A percentile compares a stretch with the other conserved stretches of the same genome.
Conservation (phyloP, 2,888 invertebrate species). For the Scelioninae gen. 1 region DNA sequence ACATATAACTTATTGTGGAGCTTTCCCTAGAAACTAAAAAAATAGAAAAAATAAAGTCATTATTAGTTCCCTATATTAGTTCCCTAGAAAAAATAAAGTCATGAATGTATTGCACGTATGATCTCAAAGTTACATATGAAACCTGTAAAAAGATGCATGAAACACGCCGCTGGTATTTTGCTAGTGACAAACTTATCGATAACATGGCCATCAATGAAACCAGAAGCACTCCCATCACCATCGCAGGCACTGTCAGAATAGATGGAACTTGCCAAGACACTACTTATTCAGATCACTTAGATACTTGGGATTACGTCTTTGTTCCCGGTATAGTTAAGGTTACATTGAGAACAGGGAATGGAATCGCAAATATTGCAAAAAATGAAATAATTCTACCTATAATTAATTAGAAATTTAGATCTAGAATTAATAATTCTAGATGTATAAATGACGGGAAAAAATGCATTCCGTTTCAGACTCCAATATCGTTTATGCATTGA, state of each 20-base stretch:
- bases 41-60: too few relatives aligned
- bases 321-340: constrained; percentile 1
- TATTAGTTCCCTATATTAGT: too few relatives aligned
- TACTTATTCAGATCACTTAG: constrained; percentile 1
- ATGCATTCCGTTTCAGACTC: constrained; percentile 40
- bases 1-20: background rate
- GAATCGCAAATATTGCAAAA: too few relatives aligned
- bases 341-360: background rate
- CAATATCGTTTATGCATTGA: constrained; percentile 67
- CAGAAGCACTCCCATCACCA: background rate
- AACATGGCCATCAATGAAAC: background rate
- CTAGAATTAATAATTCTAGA: too few relatives aligned
- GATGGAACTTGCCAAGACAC: constrained; percentile 4
- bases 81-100: background rate
- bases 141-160: constrained; percentile 4
- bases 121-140: background rate
- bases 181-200: background rate
- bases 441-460: background rate
- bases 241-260: background rate
- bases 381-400: too few relatives aligned
- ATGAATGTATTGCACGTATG: background rate
- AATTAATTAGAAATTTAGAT: too few relatives aligned
- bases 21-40: background rate
- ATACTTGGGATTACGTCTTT: constrained; percentile 19
- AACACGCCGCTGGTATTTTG: background rate